Conservation (phyloP, 2,113 vertebrate genomes). For the Rhabdornis inornatus region DNA sequence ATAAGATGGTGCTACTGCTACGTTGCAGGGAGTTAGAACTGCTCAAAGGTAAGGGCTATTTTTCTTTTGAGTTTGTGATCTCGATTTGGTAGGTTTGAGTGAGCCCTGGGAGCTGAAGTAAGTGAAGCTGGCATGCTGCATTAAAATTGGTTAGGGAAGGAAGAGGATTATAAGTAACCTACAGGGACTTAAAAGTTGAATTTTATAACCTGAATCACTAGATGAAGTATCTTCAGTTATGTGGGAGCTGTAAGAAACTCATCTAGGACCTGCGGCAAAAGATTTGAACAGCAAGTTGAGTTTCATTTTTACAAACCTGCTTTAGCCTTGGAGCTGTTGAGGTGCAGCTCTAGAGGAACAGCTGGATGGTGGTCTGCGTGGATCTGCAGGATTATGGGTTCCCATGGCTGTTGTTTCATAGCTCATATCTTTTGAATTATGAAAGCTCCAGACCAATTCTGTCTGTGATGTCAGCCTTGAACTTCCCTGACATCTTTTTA, state of each 20-base stretch:
- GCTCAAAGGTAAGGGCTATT: neutral
- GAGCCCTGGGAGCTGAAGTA: neutral
- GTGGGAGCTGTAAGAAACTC: neutral
- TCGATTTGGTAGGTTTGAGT: neutral
- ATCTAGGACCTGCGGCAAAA: neutral
- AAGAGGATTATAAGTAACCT: neutral
- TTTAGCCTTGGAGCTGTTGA: neutral
- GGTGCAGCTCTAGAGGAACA: neutral
- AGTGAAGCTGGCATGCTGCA: neutral
- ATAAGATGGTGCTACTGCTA: neutral
- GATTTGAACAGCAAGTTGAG: neutral
- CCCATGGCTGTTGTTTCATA: slow-evolving; percentile 47
- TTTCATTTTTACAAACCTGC: neutral
- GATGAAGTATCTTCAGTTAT: neutral
- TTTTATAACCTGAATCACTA: neutral
- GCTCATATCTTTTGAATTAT: slow-evolving; percentile 38
- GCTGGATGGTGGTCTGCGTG: slow-evolving; percentile 2
- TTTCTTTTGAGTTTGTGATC: neutral
- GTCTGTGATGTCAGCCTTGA: slow-evolving; percentile 55
- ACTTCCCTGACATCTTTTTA: slow-evolving; percentile 61
- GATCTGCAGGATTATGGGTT: neutral
- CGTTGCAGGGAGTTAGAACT: neutral
- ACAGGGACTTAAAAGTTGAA: neutral
- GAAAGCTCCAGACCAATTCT: slow-evolving; percentile 23
- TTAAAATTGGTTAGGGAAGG: neutral